A percentile compares a stretch with the other conserved stretches of the same genome.
phyloP scores from a whole-genome alignment of 2,113 vertebrate genomes.

The Macheiramphus alcinus region DNA sequence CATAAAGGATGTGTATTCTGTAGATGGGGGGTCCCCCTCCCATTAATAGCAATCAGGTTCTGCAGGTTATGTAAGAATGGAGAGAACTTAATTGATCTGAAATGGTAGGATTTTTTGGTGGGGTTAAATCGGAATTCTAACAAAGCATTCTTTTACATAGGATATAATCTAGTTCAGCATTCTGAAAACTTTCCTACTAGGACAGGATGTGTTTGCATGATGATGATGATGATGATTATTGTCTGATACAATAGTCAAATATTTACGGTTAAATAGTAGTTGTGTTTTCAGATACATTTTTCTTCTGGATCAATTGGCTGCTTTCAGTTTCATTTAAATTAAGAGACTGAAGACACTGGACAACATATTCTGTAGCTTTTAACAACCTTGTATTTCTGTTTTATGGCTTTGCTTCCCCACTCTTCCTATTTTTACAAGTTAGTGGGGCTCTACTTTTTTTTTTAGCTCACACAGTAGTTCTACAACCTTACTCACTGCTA shows the following conservation, averaged over 20 bases:
- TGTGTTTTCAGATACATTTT: not conserved
- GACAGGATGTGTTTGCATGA: not conserved
- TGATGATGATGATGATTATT: not conserved
- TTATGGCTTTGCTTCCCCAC: not conserved
- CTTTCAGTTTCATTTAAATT: not conserved
- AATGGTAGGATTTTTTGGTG: accelerated
- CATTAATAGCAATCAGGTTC: not conserved
- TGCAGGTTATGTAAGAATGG: not conserved
- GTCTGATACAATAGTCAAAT: not conserved
- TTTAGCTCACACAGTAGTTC: not conserved
- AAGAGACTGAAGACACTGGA: not conserved
- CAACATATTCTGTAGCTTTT: not conserved
- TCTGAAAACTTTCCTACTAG: not conserved
- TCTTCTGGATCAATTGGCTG: not conserved
- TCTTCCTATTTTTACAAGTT: not conserved
- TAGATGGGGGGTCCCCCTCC: accelerated
- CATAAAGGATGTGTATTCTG: not conserved
- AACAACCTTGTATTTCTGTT: not conserved
- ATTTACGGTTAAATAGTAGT: not conserved
- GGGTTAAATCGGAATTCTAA: not conserved
- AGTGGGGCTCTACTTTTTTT: not conserved
- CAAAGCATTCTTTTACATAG: not conserved
- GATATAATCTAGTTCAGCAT: not conserved
- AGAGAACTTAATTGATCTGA: not conserved
- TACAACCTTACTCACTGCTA: not conserved